Evolutionary conservation across 2,113 vertebrate genomes (phyloP).

Genomic region (Myotis brandtii): DNA sequence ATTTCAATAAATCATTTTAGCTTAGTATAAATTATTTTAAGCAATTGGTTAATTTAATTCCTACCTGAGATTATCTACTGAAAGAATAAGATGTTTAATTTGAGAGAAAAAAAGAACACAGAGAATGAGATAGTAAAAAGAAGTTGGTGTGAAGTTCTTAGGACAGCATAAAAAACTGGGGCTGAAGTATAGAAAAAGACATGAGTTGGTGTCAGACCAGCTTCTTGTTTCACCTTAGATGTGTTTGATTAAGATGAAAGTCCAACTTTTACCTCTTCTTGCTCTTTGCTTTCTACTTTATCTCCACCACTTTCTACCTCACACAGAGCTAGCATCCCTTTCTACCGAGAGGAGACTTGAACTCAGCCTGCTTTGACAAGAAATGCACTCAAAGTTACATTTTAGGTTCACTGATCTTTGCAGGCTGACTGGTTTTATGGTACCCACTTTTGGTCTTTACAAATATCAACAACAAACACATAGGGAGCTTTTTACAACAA

Average conservation of each 20-base stretch:
- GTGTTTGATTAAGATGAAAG: neutral
- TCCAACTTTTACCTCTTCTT: neutral
- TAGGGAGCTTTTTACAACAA: neutral
- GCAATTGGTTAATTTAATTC: neutral
- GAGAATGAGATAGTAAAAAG: neutral
- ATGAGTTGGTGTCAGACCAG: neutral
- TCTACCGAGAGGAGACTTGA: neutral
- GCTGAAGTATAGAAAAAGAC: neutral
- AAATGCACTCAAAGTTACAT: constrained; percentile 5
- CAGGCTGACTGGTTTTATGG: neutral
- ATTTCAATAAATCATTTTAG: constrained; percentile 4
- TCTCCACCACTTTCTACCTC: neutral
- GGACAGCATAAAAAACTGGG: neutral
- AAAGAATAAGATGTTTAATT: constrained; percentile 9
- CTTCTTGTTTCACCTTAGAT: neutral
- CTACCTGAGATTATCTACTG: neutral
- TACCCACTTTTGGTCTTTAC: neutral
- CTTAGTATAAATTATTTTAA: constrained; percentile 33
- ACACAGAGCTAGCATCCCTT: neutral
- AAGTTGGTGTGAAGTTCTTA: neutral
- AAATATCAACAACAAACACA: neutral
- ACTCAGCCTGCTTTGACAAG: neutral
- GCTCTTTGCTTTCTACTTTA: neutral
- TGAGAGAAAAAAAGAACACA: neutral
- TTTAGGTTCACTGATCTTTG: neutral